A percentile compares a stretch with the other conserved stretches of the same genome.
Evolutionary conservation across 1,140 invertebrate species (phyloP).

Genomic region (Drosophila kurseongensis): DNA sequence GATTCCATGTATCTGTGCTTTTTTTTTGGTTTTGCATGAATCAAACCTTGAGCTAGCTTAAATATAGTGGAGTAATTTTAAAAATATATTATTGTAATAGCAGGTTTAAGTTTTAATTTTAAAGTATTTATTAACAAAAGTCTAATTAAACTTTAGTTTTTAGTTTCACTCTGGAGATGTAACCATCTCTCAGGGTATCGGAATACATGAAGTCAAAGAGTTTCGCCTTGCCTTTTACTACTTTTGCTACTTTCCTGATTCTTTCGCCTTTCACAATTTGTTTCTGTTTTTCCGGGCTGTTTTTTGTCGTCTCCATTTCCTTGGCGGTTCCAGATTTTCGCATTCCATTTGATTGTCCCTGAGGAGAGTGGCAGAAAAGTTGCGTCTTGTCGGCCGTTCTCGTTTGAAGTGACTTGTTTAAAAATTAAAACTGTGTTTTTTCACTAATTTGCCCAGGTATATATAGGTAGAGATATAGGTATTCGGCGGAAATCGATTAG

Average conservation of each 20-base stretch:
- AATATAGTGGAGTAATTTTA: too few species aligned
- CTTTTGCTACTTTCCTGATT: slow-evolving; percentile 18
- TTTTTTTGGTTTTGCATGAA: too few species aligned
- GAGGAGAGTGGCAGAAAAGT: slow-evolving; percentile 11
- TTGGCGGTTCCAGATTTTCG: slow-evolving; percentile 29
- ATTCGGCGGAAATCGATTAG: slow-evolving; percentile 9
- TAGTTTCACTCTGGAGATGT: background rate
- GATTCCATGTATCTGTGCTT: too few species aligned
- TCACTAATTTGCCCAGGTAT: slow-evolving; percentile 42
- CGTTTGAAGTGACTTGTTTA: slow-evolving; percentile 8
- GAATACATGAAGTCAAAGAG: slow-evolving; percentile 1
- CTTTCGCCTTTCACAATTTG: slow-evolving; percentile 17
- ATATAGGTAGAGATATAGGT: background rate
- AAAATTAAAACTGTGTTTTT: slow-evolving; percentile 65
- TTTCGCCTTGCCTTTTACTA: background rate
- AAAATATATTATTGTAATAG: too few species aligned
- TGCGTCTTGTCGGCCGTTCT: background rate
- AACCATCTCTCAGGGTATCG: background rate
- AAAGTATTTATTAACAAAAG: too few species aligned
- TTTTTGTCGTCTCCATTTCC: slow-evolving; percentile 32
- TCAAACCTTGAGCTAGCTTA: too few species aligned
- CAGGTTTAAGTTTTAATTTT: too few species aligned
- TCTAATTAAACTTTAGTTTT: too few species aligned
- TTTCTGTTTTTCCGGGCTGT: background rate
- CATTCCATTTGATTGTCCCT: slow-evolving; percentile 66